Evolutionary conservation across 1,140 invertebrate genomes (phyloP), one percentile per base, ranked within the genome.

Genomic region (Diorhabda sublineata): DNA sequence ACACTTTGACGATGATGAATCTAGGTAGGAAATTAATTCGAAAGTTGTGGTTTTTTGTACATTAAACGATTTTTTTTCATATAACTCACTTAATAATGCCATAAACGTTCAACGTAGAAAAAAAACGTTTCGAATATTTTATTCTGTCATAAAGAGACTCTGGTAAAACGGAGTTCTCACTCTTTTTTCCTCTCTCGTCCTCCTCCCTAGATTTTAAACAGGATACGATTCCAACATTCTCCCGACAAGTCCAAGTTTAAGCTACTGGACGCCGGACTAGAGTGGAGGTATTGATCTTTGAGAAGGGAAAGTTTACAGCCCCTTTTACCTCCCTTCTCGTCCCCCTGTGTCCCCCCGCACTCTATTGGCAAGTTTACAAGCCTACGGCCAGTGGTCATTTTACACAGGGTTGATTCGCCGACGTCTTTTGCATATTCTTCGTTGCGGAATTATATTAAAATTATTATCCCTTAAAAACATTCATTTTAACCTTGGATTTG

Each of bases 241-340:
- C 64, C 41, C 45, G 41, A 43, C 8, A 56, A 58, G 65, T 67
- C 44, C 65, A 57, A 61, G 65, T 45, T 59, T 67, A 60, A 60
- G 44, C 75, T 66, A 70, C 73, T 70, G 73, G 71, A 73, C 73
- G 73, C 73, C 71, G 71, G 71, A 72, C 71, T 69, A 69, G 69
- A 75, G 73, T 74, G 71, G 72, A 74, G 79, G 77, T 80, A 80
- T 80, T 80, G 79, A 80, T 80, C 79, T 80, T 80, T 80, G 79
- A 80, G 79, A 78, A 80, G 79, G 74, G 77, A 80, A 80, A 79
- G 77, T 80, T 80, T 79, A 79, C 77, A 80, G 75, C 78, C 78
- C 76, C 71, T 76, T 76, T 76, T 73, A 72, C 58, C 58, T 64
- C 60, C 71, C 70, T 69, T 69, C 69, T 58, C 58, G 60, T 61